Conservation (phyloP, 2,113 vertebrate genomes). For the Hippocampus mohnikei region DNA sequence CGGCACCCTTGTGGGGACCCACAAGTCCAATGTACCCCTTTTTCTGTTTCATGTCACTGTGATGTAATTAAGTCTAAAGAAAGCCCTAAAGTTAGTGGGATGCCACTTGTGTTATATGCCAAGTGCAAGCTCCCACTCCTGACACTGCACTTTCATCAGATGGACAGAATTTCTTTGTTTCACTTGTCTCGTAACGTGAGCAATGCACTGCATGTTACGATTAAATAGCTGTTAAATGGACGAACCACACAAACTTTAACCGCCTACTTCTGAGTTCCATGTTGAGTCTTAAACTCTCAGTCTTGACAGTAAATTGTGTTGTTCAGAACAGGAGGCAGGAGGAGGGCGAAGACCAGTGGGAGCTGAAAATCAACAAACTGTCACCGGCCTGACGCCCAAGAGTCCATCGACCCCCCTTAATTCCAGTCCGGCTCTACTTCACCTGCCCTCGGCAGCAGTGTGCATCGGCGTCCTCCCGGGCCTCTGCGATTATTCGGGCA, state of each 20-base stretch:
- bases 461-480: conserved; percentile 94
- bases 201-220: no score
- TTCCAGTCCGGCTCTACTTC: conserved; percentile 68
- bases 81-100: no score
- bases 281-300: neutral
- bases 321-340: conserved; percentile 61
- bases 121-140: no score
- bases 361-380: conserved; percentile 19
- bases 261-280: neutral
- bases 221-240: no score
- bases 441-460: conserved; percentile 88
- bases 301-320: conserved; percentile 9
- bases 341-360: conserved; percentile 35
- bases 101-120: no score
- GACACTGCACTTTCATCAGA: no score
- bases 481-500: conserved; percentile 89
- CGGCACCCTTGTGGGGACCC: no score
- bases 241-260: neutral
- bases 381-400: conserved; percentile 28
- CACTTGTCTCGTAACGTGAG: no score
- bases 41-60: no score
- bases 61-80: no score
- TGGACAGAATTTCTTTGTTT: no score
- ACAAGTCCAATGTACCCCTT: no score
- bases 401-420: conserved; percentile 35